phyloP scores from a whole-genome alignment of 2,797 vertebrate genomes.

The Acestrorhynchus altus region DNA sequence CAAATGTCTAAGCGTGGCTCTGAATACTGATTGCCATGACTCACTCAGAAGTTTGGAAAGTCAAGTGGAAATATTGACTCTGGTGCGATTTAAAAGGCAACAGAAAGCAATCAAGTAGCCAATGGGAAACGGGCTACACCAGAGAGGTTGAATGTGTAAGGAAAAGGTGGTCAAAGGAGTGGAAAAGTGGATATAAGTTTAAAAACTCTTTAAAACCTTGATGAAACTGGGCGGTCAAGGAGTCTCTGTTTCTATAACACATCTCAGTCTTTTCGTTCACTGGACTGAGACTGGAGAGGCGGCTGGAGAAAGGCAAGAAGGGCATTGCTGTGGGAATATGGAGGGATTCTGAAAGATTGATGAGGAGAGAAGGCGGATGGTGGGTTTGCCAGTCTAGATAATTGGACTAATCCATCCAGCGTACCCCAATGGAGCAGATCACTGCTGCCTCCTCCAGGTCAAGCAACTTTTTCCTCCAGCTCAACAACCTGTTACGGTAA shows the following conservation, averaged over 20 bases:
- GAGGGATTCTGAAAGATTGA: conserved; percentile 82
- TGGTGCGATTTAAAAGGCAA: conserved; percentile 49
- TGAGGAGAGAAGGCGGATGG: conserved; percentile 75
- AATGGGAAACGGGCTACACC: conserved; percentile 11
- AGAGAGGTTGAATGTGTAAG: neutral
- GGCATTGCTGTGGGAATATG: conserved; percentile 69
- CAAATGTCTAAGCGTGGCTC: conserved; percentile 37
- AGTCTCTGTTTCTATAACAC: conserved; percentile 76
- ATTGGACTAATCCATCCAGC: conserved; percentile 76
- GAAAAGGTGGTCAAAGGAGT: conserved; percentile 28
- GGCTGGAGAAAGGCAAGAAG: conserved; percentile 62
- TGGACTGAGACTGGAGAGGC: conserved; percentile 62
- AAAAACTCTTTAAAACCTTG: conserved; percentile 55
- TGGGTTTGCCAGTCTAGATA: conserved; percentile 74
- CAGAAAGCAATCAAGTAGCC: conserved; percentile 23
- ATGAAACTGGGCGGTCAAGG: conserved; percentile 64
- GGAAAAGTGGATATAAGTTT: conserved; percentile 44
- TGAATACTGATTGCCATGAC: conserved; percentile 34
- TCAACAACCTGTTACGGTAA: conserved; percentile 63
- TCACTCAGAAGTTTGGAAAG: conserved; percentile 44
- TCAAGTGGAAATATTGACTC: conserved; percentile 53
- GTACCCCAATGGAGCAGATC: conserved; percentile 65
- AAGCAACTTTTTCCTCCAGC: conserved; percentile 52
- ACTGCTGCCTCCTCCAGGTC: conserved; percentile 53
- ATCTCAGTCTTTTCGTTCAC: conserved; percentile 63